These are phyloP conservation scores for Antrozous pallidus DNA, from an alignment of 2,797 vertebrate species.

Conservation along the genomic window DNA sequence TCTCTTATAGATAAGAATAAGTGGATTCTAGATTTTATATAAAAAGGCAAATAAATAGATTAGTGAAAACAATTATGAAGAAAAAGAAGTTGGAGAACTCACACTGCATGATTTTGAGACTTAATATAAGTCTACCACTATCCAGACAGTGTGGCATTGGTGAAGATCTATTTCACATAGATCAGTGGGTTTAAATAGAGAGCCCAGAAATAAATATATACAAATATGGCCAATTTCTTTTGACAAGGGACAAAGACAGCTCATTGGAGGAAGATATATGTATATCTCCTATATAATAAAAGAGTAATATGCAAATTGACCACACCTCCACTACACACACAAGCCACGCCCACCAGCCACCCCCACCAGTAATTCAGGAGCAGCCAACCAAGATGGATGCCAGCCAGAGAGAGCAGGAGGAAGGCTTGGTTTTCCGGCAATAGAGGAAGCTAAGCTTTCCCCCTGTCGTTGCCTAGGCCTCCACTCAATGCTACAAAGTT, in stretches of 20 bases:
- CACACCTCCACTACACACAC: too few relatives aligned
- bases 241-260: background rate
- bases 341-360: too few relatives aligned
- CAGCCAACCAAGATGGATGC: too few relatives aligned
- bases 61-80: background rate
- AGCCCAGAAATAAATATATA: background rate
- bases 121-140: background rate
- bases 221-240: background rate
- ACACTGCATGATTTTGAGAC: background rate
- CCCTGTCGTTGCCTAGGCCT: too few relatives aligned
- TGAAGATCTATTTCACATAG: background rate
- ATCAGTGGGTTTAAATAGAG: background rate
- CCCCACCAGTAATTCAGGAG: too few relatives aligned
- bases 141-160: background rate
- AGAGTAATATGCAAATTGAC: too few relatives aligned
- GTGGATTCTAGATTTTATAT: background rate
- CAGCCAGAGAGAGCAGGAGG: too few relatives aligned
- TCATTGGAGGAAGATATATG: background rate
- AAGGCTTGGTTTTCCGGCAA: too few relatives aligned
- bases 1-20: background rate
- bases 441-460: too few relatives aligned
- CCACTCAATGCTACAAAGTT: too few relatives aligned
- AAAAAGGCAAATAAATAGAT: background rate
- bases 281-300: too few relatives aligned
- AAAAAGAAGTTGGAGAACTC: background rate